Percentiles rank a stretch among this genome's conserved stretches.
Evolutionary conservation across 2,888 invertebrate genomes (phyloP).

Genomic region (Drosophila peninsularis): DNA sequence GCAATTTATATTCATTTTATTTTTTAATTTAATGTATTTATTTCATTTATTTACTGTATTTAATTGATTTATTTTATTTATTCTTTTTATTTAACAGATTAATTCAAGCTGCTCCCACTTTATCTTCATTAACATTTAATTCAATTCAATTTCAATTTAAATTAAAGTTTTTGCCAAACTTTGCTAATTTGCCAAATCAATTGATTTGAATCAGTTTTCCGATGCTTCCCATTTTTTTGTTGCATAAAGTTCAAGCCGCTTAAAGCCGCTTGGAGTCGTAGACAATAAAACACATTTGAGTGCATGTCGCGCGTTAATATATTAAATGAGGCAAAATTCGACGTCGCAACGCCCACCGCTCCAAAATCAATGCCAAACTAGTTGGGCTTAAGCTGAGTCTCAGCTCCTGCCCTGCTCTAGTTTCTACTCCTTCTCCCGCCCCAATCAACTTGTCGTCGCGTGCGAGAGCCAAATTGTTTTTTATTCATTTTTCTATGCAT

Average conservation of each 20-base stretch:
- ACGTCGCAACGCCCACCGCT: background rate
- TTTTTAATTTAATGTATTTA: no score
- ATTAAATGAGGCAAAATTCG: conserved; percentile 44
- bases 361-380: conserved; percentile 48
- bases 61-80: no score
- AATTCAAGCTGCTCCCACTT: no score
- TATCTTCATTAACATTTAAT: no score
- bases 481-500: background rate
- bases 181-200: conserved; percentile 44
- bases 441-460: conserved; percentile 46
- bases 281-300: conserved; percentile 57
- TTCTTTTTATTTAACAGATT: no score
- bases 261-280: conserved; percentile 38
- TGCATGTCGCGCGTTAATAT: conserved; percentile 70
- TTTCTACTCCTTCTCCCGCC: background rate
- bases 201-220: conserved; percentile 8
- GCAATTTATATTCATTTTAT: no score
- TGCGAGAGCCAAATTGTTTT: conserved; percentile 45
- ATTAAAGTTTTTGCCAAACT: background rate
- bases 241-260: background rate
- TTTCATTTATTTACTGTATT: no score
- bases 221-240: background rate
- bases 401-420: background rate
- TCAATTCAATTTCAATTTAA: background rate
- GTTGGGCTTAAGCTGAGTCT: conserved; percentile 3